A percentile compares a stretch with the other conserved stretches of the same genome.
phyloP scores from a whole-genome alignment of 1,140 invertebrate genomes.

The Charaxes varanes region DNA sequence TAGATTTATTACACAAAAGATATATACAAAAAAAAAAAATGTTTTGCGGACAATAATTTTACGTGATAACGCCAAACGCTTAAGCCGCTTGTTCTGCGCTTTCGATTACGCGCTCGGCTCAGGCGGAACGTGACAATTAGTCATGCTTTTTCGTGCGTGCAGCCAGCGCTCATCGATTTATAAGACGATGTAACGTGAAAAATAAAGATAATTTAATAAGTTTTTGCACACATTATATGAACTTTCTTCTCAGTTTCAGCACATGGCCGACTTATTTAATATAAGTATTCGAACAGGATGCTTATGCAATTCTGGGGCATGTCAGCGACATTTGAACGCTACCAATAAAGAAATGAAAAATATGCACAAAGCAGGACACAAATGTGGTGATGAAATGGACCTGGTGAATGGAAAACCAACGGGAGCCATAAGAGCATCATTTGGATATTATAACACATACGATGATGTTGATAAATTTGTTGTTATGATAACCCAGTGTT shows the following conservation, averaged over 20 bases:
- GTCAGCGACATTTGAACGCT: slow-evolving; percentile 87
- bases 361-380: slow-evolving; percentile 91
- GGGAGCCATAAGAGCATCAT: slow-evolving; percentile 93
- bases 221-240: too few relatives aligned
- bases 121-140: too few relatives aligned
- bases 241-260: slow-evolving; percentile 81
- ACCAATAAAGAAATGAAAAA: slow-evolving; percentile 80
- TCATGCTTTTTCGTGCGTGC: too few relatives aligned
- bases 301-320: slow-evolving; percentile 97
- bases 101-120: too few relatives aligned
- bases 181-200: too few relatives aligned
- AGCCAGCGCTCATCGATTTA: too few relatives aligned
- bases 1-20: too few relatives aligned
- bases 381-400: slow-evolving; percentile 93
- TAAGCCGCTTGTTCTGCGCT: too few relatives aligned
- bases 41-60: slow-evolving; percentile 4
- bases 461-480: slow-evolving; percentile 84
- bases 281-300: slow-evolving; percentile 94
- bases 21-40: too few relatives aligned
- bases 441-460: slow-evolving; percentile 91
- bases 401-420: slow-evolving; percentile 92
- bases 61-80: too few relatives aligned
- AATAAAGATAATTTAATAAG: too few relatives aligned
- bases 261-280: slow-evolving; percentile 90
- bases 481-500: slow-evolving; percentile 83